Conservation (phyloP, 1,140 invertebrate species). For the Drosophila pruinosa region DNA sequence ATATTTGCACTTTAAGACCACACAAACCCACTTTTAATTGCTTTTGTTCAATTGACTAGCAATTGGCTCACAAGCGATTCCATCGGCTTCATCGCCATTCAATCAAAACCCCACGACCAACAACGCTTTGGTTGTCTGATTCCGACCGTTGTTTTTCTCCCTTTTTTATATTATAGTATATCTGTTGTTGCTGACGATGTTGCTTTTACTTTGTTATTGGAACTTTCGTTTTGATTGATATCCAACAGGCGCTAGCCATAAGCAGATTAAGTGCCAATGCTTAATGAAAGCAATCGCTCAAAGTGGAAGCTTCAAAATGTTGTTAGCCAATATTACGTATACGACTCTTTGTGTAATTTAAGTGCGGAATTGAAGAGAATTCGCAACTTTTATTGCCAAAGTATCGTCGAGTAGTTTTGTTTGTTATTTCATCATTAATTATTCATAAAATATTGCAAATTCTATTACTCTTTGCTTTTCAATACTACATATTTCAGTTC, state of each 20-base stretch:
- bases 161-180: conserved; percentile 26
- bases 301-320: conserved; percentile 53
- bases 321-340: conserved; percentile 29
- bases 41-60: conserved; percentile 82
- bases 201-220: conserved; percentile 46
- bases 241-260: conserved; percentile 52
- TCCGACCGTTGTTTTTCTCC: conserved; percentile 25
- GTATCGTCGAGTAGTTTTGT: neutral
- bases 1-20: conserved; percentile 74
- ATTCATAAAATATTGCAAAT: too few relatives aligned
- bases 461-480: too few relatives aligned
- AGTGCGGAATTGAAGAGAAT: neutral
- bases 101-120: conserved; percentile 14
- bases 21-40: conserved; percentile 80
- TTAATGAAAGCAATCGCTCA: conserved; percentile 76
- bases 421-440: neutral
- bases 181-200: conserved; percentile 29
- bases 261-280: conserved; percentile 67
- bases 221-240: conserved; percentile 70
- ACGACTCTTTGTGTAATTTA: conserved; percentile 19
- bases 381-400: neutral
- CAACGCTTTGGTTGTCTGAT: conserved; percentile 55
- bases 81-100: conserved; percentile 13
- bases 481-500: too few relatives aligned
- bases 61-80: conserved; percentile 59